phyloP scores from a whole-genome alignment of 2,888 invertebrate genomes.

The Sphecodes monilicornis region DNA sequence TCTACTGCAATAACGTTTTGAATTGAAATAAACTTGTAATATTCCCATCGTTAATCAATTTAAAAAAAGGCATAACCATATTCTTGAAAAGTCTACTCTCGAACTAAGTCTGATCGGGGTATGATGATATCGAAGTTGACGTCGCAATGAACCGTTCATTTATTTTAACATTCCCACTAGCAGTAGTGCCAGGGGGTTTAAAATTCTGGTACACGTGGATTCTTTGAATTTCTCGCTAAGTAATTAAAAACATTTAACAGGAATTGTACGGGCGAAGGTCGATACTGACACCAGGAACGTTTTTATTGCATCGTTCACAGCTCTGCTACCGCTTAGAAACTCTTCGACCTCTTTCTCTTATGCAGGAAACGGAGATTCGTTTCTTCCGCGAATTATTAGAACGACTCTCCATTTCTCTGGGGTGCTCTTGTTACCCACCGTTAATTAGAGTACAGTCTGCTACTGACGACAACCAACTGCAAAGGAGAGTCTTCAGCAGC shows the following conservation, averaged over 20 bases:
- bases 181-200: background rate
- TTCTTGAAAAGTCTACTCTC: background rate
- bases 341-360: conserved; percentile 24
- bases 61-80: background rate
- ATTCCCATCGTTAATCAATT: background rate
- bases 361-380: conserved; percentile 17
- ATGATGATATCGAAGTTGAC: background rate
- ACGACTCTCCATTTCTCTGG: conserved; percentile 73
- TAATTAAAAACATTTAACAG: conserved; percentile 66
- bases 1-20: background rate
- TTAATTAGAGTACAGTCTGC: conserved; percentile 81
- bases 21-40: background rate
- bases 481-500: conserved; percentile 72
- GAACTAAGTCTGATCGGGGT: background rate
- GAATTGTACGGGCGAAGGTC: conserved; percentile 27
- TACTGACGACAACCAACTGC: conserved; percentile 77
- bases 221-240: conserved; percentile 31
- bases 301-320: conserved; percentile 6
- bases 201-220: background rate
- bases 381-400: conserved; percentile 73
- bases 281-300: conserved; percentile 38
- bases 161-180: background rate
- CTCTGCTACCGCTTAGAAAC: background rate
- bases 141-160: background rate
- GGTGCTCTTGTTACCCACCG: conserved; percentile 75